phyloP scores from a whole-genome alignment of 2,797 vertebrate species.

The Siniperca scherzeri region DNA sequence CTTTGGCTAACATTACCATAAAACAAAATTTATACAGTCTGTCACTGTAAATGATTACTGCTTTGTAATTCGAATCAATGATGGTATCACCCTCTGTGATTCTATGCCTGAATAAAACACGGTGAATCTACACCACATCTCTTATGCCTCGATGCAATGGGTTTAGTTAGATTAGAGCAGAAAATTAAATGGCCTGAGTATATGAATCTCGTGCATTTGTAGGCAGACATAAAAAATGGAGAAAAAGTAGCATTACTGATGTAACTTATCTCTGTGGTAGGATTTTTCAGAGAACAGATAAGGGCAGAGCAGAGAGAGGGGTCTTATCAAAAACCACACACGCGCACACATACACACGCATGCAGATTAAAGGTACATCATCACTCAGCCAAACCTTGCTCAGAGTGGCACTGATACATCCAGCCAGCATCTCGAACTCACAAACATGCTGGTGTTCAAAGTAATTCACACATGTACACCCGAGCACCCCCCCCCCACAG shows the following conservation, averaged over 20 bases:
- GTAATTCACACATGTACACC: constrained; percentile 28
- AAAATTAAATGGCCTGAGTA: constrained; percentile 41
- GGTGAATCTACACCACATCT: constrained; percentile 22
- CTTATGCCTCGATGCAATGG: constrained; percentile 9
- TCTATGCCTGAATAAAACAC: constrained; percentile 44
- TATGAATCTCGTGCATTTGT: constrained; percentile 50
- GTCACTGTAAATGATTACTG: constrained; percentile 34
- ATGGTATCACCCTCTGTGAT: constrained; percentile 17
- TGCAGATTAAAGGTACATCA: constrained; percentile 33
- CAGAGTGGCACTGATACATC: constrained; percentile 45
- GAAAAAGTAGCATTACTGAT: constrained; percentile 47
- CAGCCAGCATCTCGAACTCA: constrained; percentile 40
- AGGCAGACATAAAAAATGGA: constrained; percentile 15
- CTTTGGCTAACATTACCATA: constrained; percentile 55
- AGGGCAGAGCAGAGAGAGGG: constrained; percentile 39
- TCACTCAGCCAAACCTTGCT: constrained; percentile 50
- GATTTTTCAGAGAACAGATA: constrained; percentile 66
- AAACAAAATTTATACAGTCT: constrained; percentile 48
- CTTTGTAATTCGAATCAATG: constrained; percentile 44
- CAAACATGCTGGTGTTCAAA: constrained; percentile 49
- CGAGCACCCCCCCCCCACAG: not conserved
- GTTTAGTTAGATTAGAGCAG: constrained; percentile 41
- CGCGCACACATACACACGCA: not conserved
- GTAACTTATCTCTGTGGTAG: constrained; percentile 60
- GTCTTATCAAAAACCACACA: constrained; percentile 61